Base-by-base conservation (phyloP, 2,888 invertebrate genomes). In the Lasioglossum figueresi region DNA sequence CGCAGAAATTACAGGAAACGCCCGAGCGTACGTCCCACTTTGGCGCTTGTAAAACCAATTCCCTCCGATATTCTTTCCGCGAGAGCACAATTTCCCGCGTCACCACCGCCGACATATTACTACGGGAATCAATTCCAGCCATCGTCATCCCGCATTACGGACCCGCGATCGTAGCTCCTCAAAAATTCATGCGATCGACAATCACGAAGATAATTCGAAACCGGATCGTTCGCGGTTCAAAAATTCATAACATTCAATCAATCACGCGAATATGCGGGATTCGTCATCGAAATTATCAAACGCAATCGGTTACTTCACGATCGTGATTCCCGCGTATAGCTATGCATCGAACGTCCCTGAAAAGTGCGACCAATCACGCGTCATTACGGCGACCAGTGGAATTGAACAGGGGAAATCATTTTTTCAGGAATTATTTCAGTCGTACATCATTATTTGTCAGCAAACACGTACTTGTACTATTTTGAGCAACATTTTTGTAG, bases 1-100 rank as follows among this genome's bases (percentile, higher is more conserved):
- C 27, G 40, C 34, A 34, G 63, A 77, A 45, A 83, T 83, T 66
- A 56, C 83, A 73, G 56, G 68, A 37, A 83, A 83, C 40, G 63
- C 34, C 8, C 34, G 63, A 34, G 27, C 72, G 72, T 34, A 5
- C 63, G 63, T 76, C 40, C 14, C 45, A 43, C 34, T 76, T 76
- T 43, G 66, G 52, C 52, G 43, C 72, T 52, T 52, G 37, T 43
- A 19, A 72, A 12, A 40, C 16, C 43, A 63, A 74, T 48, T n/a
- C 31, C 19, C 2, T 23, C n/a, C 31, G 59, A 40, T 48, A 81
- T 75, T 70, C 59, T 37, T 40, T 8, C 43, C n/a, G 1, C 31
- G 56, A 12, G 23, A 59, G 27, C n/a, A 68, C 68, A 74, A 73
- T 66, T 66, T 16, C 19, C 66, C 19, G 66, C 19, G 71, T 66